Conservation (phyloP, 2,888 invertebrate genomes). For the Campopleginae sp. region DNA sequence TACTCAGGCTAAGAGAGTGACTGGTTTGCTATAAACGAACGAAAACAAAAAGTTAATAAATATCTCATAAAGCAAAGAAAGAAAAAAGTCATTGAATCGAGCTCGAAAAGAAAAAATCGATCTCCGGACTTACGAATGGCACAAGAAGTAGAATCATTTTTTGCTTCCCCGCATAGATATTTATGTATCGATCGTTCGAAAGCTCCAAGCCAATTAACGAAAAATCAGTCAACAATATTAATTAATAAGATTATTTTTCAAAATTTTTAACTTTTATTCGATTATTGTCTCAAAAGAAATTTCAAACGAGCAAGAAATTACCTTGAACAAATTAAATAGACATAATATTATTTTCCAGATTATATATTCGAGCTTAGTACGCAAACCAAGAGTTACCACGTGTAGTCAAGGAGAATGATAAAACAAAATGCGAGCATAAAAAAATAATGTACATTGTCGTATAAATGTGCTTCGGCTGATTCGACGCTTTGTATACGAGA, state of each 20-base stretch:
- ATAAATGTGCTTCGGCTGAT: constrained; percentile 42
- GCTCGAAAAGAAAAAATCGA: constrained; percentile 16
- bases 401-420: constrained; percentile 31
- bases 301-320: background rate
- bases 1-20: constrained; percentile 16
- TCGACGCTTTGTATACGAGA: constrained; percentile 40
- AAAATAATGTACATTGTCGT: constrained; percentile 31
- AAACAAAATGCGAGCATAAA: constrained; percentile 13
- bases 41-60: constrained; percentile 19
- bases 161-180: background rate
- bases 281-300: background rate
- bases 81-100: constrained; percentile 3
- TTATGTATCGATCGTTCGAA: background rate
- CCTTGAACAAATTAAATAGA: constrained; percentile 28
- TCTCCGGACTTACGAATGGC: constrained; percentile 43
- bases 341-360: constrained; percentile 26
- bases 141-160: constrained; percentile 26
- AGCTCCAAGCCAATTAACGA: background rate
- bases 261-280: constrained; percentile 3
- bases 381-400: constrained; percentile 44
- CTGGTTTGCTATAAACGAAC: background rate
- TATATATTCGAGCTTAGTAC: constrained; percentile 18
- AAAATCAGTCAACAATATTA: background rate
- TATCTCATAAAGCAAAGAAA: constrained; percentile 23
- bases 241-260: background rate